Evolutionary conservation across 2,797 vertebrate genomes (phyloP).

Genomic region (Megaceryle alcyon): DNA sequence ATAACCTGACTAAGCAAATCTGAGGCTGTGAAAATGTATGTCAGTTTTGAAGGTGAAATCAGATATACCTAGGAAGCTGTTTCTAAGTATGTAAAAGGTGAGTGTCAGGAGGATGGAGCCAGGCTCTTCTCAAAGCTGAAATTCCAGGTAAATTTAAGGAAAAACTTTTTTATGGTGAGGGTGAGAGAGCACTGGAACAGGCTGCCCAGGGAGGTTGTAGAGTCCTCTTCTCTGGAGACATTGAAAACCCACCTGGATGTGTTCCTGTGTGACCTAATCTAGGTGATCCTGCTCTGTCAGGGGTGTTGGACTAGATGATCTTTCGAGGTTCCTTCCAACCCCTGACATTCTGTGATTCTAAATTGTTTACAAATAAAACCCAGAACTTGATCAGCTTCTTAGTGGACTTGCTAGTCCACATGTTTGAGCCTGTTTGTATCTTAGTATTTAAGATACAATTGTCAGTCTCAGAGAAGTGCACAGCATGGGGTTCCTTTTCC

Average conservation of each 20-base stretch:
- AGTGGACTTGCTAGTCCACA: background rate
- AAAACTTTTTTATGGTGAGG: too few species aligned
- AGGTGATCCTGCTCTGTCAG: too few species aligned
- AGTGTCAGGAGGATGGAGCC: too few species aligned
- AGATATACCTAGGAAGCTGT: background rate
- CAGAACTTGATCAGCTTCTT: background rate
- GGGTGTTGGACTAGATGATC: too few species aligned
- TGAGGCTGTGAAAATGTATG: background rate
- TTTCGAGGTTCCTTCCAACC: too few species aligned
- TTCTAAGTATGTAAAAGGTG: background rate
- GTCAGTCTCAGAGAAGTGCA: rapidly evolving
- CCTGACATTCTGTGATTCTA: background rate
- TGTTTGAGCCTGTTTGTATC: background rate
- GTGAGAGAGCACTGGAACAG: too few species aligned
- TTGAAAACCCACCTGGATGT: too few species aligned
- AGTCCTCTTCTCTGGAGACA: too few species aligned
- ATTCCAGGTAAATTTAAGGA: too few species aligned
- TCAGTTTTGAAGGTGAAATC: background rate
- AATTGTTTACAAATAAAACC: background rate
- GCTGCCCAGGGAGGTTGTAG: too few species aligned
- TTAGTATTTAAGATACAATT: background rate
- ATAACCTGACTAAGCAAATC: background rate
- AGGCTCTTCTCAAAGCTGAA: too few species aligned
- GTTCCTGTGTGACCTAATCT: too few species aligned
- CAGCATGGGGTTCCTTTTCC: background rate